phyloP scores from a whole-genome alignment of 64 coral and sea anemone species.

The Cladopsammia gracilis region DNA sequence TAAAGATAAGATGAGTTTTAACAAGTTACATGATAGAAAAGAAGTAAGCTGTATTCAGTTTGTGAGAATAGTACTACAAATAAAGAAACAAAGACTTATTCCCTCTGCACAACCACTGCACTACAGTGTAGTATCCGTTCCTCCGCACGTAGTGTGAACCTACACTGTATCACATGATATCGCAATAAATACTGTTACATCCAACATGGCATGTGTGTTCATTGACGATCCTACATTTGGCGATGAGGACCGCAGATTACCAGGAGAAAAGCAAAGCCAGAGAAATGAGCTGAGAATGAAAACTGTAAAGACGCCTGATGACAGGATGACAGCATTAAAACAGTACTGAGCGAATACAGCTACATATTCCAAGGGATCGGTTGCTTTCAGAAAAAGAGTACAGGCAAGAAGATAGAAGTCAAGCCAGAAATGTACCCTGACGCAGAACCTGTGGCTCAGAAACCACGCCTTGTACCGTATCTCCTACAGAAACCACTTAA shows the following conservation, averaged over 20 bases:
- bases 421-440: conserved; percentile 72
- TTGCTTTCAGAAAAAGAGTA: conserved; percentile 54
- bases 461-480: conserved; percentile 57
- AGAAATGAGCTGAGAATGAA: conserved; percentile 64
- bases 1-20: background rate
- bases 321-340: background rate
- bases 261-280: conserved; percentile 23
- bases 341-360: conserved; percentile 17
- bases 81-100: no score
- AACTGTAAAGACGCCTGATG: background rate
- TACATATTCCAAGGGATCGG: conserved; percentile 64
- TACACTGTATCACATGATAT: conserved; percentile 27
- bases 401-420: conserved; percentile 60
- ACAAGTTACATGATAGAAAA: no score
- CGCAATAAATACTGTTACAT: background rate
- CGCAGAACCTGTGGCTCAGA: conserved; percentile 52
- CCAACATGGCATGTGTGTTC: conserved; percentile 21
- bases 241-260: conserved; percentile 26
- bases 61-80: no score
- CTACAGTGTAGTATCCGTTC: conserved; percentile 11
- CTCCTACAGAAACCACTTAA: conserved; percentile 65
- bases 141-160: background rate
- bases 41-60: no score
- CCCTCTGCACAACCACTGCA: no score
- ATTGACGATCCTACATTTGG: conserved; percentile 29